These are phyloP conservation scores for Drosophila kuntzei DNA, from an alignment of 2,888 invertebrate species.

Conservation along the genomic window DNA sequence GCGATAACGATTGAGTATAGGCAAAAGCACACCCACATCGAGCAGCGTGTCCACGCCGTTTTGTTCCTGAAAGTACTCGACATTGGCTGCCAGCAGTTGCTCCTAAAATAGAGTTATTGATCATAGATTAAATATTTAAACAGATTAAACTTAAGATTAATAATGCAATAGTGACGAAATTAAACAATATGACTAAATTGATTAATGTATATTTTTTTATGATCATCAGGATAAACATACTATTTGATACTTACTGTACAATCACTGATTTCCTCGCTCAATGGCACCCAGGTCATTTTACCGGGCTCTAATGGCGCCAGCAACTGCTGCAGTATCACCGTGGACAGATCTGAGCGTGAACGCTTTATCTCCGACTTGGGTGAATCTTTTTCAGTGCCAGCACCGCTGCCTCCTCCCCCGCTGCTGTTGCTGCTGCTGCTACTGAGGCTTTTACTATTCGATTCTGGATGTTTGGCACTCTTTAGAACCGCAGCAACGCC, in stretches of 20 bases:
- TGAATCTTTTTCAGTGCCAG: slow-evolving; percentile 87
- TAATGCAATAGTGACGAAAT: too few species aligned
- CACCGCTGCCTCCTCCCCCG: slow-evolving; percentile 40
- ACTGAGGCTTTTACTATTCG: slow-evolving; percentile 85
- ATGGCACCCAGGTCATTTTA: slow-evolving; percentile 85
- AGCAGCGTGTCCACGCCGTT: slow-evolving; percentile 93
- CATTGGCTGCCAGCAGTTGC: slow-evolving; percentile 92
- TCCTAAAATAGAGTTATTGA: slow-evolving; percentile 86
- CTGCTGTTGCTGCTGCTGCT: slow-evolving; percentile 76
- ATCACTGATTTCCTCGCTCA: slow-evolving; percentile 85
- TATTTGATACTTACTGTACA: slow-evolving; percentile 82
- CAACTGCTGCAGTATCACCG: slow-evolving; percentile 90
- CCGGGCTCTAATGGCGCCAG: slow-evolving; percentile 89
- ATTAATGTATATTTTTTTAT: too few species aligned
- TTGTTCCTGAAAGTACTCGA: slow-evolving; percentile 91
- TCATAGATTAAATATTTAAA: not conserved
- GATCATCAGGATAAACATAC: not conserved
- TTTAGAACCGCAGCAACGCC: slow-evolving; percentile 92
- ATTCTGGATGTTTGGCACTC: slow-evolving; percentile 89
- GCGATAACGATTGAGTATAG: slow-evolving; percentile 87
- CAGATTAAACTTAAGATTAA: too few species aligned
- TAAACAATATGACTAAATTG: too few species aligned
- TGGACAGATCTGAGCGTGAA: slow-evolving; percentile 89
- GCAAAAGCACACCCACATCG: slow-evolving; percentile 92
- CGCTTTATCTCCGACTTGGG: slow-evolving; percentile 87